Evolutionary conservation across 2,797 vertebrate genomes (phyloP).

Genomic region (Sorex maritimensis): DNA sequence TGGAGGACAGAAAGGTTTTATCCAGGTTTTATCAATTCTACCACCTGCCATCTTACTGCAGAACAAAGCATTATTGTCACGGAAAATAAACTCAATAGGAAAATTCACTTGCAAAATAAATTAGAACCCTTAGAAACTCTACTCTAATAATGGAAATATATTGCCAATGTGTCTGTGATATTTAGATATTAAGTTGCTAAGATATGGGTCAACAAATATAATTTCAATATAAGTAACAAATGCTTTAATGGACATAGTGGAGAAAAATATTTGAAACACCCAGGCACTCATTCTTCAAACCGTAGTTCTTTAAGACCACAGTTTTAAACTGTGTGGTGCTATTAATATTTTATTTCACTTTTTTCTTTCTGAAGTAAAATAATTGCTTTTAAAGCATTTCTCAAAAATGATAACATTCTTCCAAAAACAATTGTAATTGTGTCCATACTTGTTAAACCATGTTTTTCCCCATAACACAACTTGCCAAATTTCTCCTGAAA

Average conservation of each 20-base stretch:
- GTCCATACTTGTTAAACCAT: constrained; percentile 40
- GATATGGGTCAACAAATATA: background rate
- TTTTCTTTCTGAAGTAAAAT: constrained; percentile 49
- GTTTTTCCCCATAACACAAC: constrained; percentile 29
- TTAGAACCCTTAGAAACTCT: background rate
- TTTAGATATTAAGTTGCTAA: constrained; percentile 32
- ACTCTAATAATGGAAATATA: constrained; percentile 4
- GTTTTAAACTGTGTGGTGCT: constrained; percentile 20
- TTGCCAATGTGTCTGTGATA: background rate
- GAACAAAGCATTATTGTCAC: background rate
- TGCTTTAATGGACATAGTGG: background rate
- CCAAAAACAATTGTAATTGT: constrained; percentile 17
- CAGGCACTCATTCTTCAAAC: background rate
- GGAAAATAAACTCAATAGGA: background rate
- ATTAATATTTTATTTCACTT: constrained; percentile 49
- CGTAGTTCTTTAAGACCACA: background rate
- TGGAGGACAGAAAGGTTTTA: background rate
- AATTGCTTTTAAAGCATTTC: constrained; percentile 71
- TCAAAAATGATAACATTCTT: constrained; percentile 63
- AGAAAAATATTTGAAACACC: background rate
- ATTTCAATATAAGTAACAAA: constrained; percentile 2
- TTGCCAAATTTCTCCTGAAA: constrained; percentile 68
- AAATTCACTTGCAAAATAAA: constrained; percentile 5
- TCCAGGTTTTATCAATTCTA: background rate
- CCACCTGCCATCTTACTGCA: background rate